Percentiles rank a stretch among this genome's conserved stretches.
phyloP scores from a whole-genome alignment of 2,888 invertebrate species.

The Drosophila tripunctata region DNA sequence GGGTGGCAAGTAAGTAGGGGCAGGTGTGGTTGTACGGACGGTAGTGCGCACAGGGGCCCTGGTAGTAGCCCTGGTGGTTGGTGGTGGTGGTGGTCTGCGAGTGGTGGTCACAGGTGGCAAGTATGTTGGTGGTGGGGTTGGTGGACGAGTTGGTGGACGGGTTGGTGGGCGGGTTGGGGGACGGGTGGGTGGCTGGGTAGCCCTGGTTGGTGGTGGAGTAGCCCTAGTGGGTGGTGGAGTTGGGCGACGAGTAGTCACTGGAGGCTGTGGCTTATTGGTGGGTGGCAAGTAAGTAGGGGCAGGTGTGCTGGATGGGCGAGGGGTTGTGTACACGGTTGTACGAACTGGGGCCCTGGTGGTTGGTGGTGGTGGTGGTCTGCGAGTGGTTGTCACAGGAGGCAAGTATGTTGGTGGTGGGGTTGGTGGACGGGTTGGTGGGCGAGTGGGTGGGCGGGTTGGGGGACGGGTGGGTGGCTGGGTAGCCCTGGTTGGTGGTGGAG shows the following conservation, averaged over 20 bases:
- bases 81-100: no score
- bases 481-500: slow-evolving; percentile 34
- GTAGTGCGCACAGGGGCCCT: slow-evolving; percentile 3
- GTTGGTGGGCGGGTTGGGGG: slow-evolving; percentile 51
- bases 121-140: slow-evolving; percentile 59
- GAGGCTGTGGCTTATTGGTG: slow-evolving; percentile 54
- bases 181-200: slow-evolving; percentile 26
- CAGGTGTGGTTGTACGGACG: slow-evolving; percentile 36
- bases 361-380: background rate
- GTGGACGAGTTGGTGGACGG: slow-evolving; percentile 48
- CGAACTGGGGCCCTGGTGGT: slow-evolving; percentile 18
- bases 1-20: slow-evolving; percentile 55
- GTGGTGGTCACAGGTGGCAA: slow-evolving; percentile 61
- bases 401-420: slow-evolving; percentile 51
- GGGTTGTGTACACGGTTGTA: slow-evolving; percentile 9
- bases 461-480: slow-evolving; percentile 39
- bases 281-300: slow-evolving; percentile 49
- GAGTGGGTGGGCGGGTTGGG: slow-evolving; percentile 40
- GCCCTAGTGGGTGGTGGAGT: slow-evolving; percentile 30
- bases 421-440: slow-evolving; percentile 46
- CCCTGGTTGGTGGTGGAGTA: slow-evolving; percentile 40
- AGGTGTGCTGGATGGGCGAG: slow-evolving; percentile 20
- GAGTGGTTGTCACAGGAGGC: slow-evolving; percentile 37
- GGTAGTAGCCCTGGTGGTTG: slow-evolving; percentile 31
- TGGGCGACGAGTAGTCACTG: slow-evolving; percentile 41